Percentiles rank a stretch among this genome's conserved stretches.
phyloP scores from a whole-genome alignment of 2,888 invertebrate genomes.

The Crepidodera aurea region DNA sequence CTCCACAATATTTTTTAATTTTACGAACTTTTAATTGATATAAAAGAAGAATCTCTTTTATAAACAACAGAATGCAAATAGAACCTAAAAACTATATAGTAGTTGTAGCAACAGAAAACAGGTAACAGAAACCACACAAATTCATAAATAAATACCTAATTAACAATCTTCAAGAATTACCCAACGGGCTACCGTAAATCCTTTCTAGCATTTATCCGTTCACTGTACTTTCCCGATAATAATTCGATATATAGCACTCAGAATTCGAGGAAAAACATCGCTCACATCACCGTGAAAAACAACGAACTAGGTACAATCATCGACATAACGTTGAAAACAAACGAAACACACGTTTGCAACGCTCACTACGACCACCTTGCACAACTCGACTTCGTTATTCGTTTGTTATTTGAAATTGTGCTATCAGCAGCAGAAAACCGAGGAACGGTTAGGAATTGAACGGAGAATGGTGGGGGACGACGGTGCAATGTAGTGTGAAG shows the following conservation, averaged over 20 bases:
- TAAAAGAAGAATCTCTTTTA: too few relatives aligned
- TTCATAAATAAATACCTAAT: not conserved
- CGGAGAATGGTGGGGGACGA: conserved; percentile 22
- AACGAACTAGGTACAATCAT: too few relatives aligned
- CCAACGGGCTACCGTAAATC: not conserved
- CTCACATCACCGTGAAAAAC: not conserved
- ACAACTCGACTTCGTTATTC: conserved; percentile 27
- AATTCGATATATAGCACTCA: not conserved
- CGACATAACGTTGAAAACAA: not conserved
- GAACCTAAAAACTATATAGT: too few relatives aligned
- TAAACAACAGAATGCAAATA: too few relatives aligned
- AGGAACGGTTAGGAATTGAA: conserved; percentile 22
- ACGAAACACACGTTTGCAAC: conserved; percentile 9
- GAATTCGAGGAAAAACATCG: not conserved
- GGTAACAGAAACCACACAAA: conserved; percentile 1
- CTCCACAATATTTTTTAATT: too few relatives aligned
- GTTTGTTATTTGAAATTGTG: conserved; percentile 41
- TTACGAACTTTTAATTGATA: too few relatives aligned
- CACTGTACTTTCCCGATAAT: not conserved
- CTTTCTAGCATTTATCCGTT: not conserved
- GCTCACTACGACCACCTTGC: conserved; percentile 39
- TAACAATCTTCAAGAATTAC: not conserved
- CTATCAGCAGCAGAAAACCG: conserved; percentile 31
- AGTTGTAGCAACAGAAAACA: conserved; percentile 16
- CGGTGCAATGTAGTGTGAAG: conserved; percentile 25